These are phyloP conservation scores for Artibeus lituratus DNA, from an alignment of 2,797 vertebrate genomes.

Conservation along the genomic window DNA sequence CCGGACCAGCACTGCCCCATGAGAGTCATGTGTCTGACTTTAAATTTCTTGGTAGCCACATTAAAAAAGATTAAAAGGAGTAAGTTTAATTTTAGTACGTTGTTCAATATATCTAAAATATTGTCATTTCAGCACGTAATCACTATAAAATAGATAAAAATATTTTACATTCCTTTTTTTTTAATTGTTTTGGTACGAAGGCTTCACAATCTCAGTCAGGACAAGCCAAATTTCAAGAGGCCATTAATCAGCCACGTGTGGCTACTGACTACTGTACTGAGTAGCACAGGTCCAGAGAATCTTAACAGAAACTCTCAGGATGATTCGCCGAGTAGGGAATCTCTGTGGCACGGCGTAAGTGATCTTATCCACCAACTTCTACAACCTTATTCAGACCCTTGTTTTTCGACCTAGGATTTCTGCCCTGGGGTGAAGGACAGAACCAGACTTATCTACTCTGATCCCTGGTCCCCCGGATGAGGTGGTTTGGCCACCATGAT, in stretches of 20 bases:
- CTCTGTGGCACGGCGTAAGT: not conserved
- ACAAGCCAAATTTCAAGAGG: not conserved
- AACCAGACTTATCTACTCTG: not conserved
- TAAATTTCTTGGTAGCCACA: not conserved
- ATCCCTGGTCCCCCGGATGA: not conserved
- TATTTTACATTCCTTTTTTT: not conserved
- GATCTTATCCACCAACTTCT: not conserved
- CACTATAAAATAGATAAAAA: not conserved
- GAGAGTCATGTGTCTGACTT: not conserved
- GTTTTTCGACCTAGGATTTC: not conserved
- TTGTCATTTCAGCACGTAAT: not conserved
- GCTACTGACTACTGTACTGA: not conserved
- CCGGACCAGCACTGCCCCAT: not conserved
- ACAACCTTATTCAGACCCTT: not conserved
- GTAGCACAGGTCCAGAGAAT: not conserved
- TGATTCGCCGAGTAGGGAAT: not conserved
- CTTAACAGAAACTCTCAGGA: not conserved
- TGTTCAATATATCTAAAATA: not conserved
- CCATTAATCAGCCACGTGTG: not conserved
- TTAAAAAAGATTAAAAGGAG: not conserved
- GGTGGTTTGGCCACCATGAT: not conserved
- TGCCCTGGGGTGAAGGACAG: not conserved
- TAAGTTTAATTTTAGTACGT: not conserved
- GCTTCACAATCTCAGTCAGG: not conserved
- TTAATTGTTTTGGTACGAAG: not conserved